Percentiles rank a stretch among this genome's conserved stretches.
phyloP scores from a whole-genome alignment of 2,888 invertebrate genomes.

The Yponomeuta malinellus region DNA sequence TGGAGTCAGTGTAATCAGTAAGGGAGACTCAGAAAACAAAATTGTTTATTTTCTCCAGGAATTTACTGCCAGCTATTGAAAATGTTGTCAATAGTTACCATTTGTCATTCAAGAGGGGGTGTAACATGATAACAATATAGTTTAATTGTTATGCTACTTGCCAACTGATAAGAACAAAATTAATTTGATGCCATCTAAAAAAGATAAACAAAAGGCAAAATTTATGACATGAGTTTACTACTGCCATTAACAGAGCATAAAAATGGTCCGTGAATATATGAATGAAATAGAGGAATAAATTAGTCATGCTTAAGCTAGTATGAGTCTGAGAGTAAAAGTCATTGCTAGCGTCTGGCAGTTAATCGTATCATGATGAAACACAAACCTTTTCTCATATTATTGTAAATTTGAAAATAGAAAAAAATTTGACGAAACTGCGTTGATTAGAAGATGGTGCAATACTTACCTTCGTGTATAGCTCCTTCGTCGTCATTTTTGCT shows the following conservation, averaged over 20 bases:
- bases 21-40: too few relatives aligned
- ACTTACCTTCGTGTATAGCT: conserved; percentile 70
- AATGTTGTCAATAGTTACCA: background rate
- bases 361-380: background rate
- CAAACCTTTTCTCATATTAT: background rate
- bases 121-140: background rate
- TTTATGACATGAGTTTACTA: background rate
- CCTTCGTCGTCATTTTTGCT: conserved; percentile 70
- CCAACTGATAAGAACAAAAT: background rate
- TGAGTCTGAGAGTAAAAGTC: conserved; percentile 12
- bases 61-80: background rate
- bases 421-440: conserved; percentile 20
- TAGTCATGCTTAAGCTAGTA: background rate
- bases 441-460: conserved; percentile 18
- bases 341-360: background rate
- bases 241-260: background rate
- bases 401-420: background rate
- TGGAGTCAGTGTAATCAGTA: too few relatives aligned
- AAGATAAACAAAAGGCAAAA: background rate
- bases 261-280: background rate
- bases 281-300: background rate
- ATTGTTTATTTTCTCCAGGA: background rate
- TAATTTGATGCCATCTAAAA: background rate
- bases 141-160: background rate
- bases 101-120: background rate